These are phyloP conservation scores for Brachypodius melanocephalos DNA, from an alignment of 2,113 vertebrate genomes.

Conservation along the genomic window DNA sequence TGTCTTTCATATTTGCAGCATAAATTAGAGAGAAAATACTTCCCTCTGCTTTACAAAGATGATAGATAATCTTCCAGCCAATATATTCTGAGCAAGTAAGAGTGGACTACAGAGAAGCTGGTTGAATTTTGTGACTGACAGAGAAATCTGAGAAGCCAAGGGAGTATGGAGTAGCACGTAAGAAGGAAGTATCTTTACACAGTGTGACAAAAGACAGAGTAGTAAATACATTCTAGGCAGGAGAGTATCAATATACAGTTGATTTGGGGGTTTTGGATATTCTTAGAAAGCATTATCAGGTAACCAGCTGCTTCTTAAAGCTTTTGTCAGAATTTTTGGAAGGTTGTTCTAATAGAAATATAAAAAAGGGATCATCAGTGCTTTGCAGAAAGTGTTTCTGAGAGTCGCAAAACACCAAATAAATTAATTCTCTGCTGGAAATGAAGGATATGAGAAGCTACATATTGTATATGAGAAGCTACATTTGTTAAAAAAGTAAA, in stretches of 20 bases:
- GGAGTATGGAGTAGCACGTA: not conserved
- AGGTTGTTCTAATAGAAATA: not conserved
- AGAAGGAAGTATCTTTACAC: not conserved
- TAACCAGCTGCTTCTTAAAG: not conserved
- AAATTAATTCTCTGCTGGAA: not conserved
- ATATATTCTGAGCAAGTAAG: not conserved
- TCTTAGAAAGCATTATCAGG: not conserved
- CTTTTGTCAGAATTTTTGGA: not conserved
- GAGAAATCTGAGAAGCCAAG: not conserved
- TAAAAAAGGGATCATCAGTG: not conserved
- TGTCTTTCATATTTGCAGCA: not conserved
- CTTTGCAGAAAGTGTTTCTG: not conserved
- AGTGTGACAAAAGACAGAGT: not conserved
- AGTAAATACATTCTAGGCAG: not conserved
- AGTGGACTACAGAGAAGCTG: not conserved
- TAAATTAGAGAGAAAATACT: not conserved
- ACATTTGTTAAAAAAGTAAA: not conserved
- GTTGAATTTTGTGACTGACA: not conserved
- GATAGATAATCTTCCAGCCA: not conserved
- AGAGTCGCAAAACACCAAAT: not conserved
- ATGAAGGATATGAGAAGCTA: not conserved
- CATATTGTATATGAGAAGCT: not conserved
- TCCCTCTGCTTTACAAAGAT: not conserved
- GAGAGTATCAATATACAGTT: not conserved
- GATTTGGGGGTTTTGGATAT: not conserved